phyloP scores from a whole-genome alignment of 2,797 vertebrate species.

The Phoeniculus purpureus region DNA sequence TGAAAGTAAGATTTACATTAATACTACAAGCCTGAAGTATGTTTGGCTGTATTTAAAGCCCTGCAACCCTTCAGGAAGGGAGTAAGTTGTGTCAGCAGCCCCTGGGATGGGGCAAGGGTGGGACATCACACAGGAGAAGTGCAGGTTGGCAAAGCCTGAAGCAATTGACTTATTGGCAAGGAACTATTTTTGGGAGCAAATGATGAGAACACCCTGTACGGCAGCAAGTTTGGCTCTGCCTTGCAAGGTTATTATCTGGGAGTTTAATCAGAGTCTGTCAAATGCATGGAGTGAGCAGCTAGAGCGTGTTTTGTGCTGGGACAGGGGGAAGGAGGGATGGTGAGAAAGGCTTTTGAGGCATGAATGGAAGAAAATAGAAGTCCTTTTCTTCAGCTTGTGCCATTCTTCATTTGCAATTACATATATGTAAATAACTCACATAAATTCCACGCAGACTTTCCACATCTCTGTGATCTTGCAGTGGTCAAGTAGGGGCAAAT shows the following conservation, averaged over 20 bases:
- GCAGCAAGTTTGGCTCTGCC: slow-evolving; percentile 20
- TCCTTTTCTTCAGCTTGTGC: background rate
- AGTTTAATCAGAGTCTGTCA: slow-evolving; percentile 50
- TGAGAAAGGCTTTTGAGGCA: slow-evolving; percentile 5
- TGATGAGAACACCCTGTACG: slow-evolving; percentile 37
- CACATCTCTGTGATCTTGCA: background rate
- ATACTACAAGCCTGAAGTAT: slow-evolving; percentile 6
- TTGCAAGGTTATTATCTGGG: slow-evolving; percentile 59
- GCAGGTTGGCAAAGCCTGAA: slow-evolving; percentile 44
- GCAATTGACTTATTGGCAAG: slow-evolving; percentile 58
- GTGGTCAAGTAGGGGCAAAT: background rate
- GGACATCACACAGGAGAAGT: background rate
- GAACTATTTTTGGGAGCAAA: slow-evolving; percentile 44
- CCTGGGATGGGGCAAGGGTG: background rate
- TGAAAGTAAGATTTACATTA: background rate
- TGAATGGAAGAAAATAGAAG: background rate
- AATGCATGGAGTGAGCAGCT: slow-evolving; percentile 7
- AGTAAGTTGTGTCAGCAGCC: slow-evolving; percentile 39
- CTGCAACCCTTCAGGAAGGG: background rate
- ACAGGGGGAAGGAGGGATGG: background rate
- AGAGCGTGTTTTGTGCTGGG: slow-evolving; percentile 2
- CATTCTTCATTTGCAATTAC: background rate
- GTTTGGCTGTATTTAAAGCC: slow-evolving; percentile 1
- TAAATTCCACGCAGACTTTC: background rate
- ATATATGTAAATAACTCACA: background rate